Evolutionary conservation across 2,113 vertebrate genomes (phyloP).

Genomic region (Colaptes auratus): DNA sequence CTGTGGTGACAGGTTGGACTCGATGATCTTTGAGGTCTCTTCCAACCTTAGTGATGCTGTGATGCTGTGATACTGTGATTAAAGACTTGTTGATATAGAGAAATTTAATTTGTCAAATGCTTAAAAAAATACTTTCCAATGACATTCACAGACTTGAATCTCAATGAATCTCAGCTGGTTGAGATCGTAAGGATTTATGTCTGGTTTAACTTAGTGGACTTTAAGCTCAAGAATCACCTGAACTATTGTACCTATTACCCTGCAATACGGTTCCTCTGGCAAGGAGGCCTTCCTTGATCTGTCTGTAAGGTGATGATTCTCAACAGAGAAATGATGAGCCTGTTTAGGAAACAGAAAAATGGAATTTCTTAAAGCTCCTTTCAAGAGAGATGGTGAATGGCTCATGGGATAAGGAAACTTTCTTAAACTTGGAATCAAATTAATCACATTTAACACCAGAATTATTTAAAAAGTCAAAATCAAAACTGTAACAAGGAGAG

Average conservation of each 20-base stretch:
- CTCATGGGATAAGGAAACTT: neutral
- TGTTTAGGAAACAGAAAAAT: neutral
- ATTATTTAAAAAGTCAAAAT: neutral
- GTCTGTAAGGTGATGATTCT: neutral
- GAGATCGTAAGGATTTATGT: neutral
- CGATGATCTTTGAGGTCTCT: too few relatives aligned
- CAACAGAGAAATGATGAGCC: neutral
- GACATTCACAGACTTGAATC: neutral
- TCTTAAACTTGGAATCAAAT: neutral
- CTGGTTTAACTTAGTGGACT: neutral
- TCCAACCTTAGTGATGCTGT: too few relatives aligned
- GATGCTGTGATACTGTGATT: too few relatives aligned
- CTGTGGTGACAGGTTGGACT: too few relatives aligned
- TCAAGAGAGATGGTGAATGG: neutral
- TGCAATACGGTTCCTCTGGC: neutral
- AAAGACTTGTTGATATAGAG: conserved; percentile 14
- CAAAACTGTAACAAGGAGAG: neutral
- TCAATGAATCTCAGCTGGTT: neutral
- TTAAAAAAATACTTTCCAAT: neutral
- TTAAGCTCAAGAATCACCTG: neutral
- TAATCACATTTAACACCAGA: neutral
- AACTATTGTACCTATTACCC: neutral
- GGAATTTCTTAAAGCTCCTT: neutral
- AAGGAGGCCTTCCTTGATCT: neutral
- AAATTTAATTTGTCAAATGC: conserved; percentile 26